phyloP scores from a whole-genome alignment of 2,113 vertebrate genomes.

The Antechinus stuartii region DNA sequence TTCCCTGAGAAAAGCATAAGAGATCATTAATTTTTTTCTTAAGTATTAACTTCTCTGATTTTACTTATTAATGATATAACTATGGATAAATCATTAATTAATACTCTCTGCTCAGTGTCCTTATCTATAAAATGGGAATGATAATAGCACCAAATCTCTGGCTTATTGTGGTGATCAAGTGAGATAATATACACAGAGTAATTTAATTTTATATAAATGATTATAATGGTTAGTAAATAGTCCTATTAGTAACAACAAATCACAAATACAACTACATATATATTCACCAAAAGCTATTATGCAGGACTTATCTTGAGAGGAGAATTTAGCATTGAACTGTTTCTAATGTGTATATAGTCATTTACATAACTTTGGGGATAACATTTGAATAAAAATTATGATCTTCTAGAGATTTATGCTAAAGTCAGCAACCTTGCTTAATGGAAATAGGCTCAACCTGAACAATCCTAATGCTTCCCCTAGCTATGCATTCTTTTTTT shows the following conservation, averaged over 20 bases:
- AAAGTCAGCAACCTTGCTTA: conserved; percentile 1
- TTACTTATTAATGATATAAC: neutral
- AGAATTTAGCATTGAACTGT: conserved; percentile 54
- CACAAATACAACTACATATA: neutral
- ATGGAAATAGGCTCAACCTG: neutral
- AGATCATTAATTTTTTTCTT: neutral
- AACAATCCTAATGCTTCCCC: neutral
- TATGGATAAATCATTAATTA: neutral
- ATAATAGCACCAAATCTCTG: neutral
- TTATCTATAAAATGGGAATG: neutral
- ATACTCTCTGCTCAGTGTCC: neutral
- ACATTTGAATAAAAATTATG: conserved; percentile 46
- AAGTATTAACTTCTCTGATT: conserved; percentile 40
- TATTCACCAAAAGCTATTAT: conserved; percentile 28
- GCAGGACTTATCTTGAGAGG: conserved; percentile 26
- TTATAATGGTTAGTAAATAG: neutral
- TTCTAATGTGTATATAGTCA: conserved; percentile 44
- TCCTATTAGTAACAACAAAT: neutral
- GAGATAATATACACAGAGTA: neutral
- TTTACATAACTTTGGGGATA: conserved; percentile 62
- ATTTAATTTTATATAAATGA: neutral
- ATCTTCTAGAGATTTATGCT: conserved; percentile 36
- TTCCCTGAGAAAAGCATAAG: neutral
- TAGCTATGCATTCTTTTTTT: neutral
- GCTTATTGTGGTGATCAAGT: neutral